Evolutionary conservation across 92 coral and sea anemone species (phyloP), one percentile per base, ranked within the genome.

Genomic region (Zoanthus solanderi): DNA sequence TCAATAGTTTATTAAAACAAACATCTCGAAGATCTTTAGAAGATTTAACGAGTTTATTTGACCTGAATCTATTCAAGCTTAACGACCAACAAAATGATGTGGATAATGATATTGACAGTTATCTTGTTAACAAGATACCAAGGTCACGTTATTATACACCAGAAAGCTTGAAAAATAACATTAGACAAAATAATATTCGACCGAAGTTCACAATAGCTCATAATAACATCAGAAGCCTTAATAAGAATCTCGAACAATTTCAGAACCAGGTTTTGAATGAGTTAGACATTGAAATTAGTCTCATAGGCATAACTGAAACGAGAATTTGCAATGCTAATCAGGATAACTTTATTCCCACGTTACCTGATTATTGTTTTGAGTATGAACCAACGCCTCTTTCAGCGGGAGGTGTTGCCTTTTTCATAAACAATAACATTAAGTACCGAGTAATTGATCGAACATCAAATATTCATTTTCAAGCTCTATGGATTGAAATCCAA

Each of bases 231-330:
- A 72, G 72, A 73, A 84, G 69, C 47, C 79, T 85, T 71, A 85
- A 85, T 66, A 85, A 79, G 47, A 85, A 52, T 85, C 75, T 74
- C 48, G 73, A 85, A 85, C 79, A 85, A 37, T 72, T 85, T 65
- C 83, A 85, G 44, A 67, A 85, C 56, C 82, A 74, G 28, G 82
- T 85, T 34, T 48, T 85, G 76, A 72, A 47, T 74, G 81, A 85
- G 79, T 44, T 84, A 84, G 52, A 84, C 42, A 71, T 85, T 71
- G 78, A 71, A 47, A 71, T 85, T 85, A 74, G 81, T 56, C 57
- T 85, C 44, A 85, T 72, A 47, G 88, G 88, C 48, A 16, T 47
- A 68, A 72, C 66, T 29, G 88, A 84, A 84, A 72, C 76, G 46
- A 71, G 79, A 84, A 84, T 84, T 69, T 78, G 79, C 56, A 78